Base-by-base conservation (phyloP, 1,140 invertebrate genomes). In the Aleiodes sp. region DNA sequence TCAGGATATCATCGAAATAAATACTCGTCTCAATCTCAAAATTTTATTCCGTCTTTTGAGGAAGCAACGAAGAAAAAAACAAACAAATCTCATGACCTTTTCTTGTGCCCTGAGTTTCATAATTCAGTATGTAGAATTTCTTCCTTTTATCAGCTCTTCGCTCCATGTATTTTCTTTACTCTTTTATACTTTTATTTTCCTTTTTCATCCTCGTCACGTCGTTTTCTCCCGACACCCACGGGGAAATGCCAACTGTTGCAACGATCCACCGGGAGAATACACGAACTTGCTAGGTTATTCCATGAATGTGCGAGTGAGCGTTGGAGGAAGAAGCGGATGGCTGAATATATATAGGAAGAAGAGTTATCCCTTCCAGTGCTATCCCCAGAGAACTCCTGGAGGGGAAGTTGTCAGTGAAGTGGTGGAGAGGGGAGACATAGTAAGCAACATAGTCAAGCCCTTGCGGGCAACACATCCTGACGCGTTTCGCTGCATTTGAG, bases 241-340 rank as follows among this genome's bases (percentile, higher is more conserved):
- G 52, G 68, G 67, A 69, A 63, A 72, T 72, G 39, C 56, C 66
- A 72, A 68, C 66, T 72, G 70, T 72, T 72, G 66, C 62, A 67
- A 65, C 52, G 41, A 62, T 39, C 46, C 46, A 24, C 46, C 46
- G 29, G 61, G 60, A 65, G 60, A 65, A 65, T 46, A 33, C 33
- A 65, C 66, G 60, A 35, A 37, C 56, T 31, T 41, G 35, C 65
- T 29, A 33, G 61, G 37, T 61, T 68, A 68, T 72, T 72, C 59
- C 70, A 68, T 72, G 70, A 68, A 69, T 65, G 66, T 59, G 52
- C 46, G 46, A 52, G 46, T 24, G 46, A 52, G 19, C 16, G 46
- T 24, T 52, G 46, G 46, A 52, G 46, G n/a, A 52, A 21, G 46
- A 35, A 35, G 4, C 26, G 46, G 46, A 52, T 52, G 9, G n/a